These are phyloP conservation scores for Batillaria attramentaria DNA, from an alignment of 1,140 invertebrate species.

Conservation along the genomic window DNA sequence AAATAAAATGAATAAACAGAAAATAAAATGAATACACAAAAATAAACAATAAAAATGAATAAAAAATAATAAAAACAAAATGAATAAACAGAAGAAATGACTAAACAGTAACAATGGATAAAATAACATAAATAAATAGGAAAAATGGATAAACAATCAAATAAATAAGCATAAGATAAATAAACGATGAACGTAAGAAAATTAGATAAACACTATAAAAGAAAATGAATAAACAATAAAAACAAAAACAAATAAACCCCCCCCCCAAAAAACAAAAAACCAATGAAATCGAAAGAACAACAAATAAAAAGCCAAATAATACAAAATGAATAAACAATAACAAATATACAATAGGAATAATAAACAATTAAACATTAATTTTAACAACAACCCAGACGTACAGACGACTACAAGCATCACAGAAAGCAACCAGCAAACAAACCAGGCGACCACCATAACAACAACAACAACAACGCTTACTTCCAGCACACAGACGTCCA, in stretches of 20 bases:
- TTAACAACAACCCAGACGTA: too few relatives aligned
- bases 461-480: conserved; percentile 9
- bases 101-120: too few relatives aligned
- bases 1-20: not conserved
- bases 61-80: not conserved
- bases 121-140: not conserved
- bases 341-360: too few relatives aligned
- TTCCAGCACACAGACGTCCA: conserved; percentile 24
- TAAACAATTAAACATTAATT: too few relatives aligned
- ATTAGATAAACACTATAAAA: not conserved
- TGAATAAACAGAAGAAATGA: not conserved
- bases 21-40: not conserved
- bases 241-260: not conserved
- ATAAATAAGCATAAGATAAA: not conserved
- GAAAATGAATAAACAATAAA: not conserved
- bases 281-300: too few relatives aligned
- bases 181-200: not conserved
- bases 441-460: not conserved
- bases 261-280: not conserved
- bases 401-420: too few relatives aligned
- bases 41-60: not conserved
- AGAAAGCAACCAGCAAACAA: not conserved
- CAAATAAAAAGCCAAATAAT: not conserved
- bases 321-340: not conserved
- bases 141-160: not conserved